A percentile compares a stretch with the other conserved stretches of the same genome.
phyloP scores from a whole-genome alignment of 92 coral and sea anemone species.

The Phenganax stokvisi region DNA sequence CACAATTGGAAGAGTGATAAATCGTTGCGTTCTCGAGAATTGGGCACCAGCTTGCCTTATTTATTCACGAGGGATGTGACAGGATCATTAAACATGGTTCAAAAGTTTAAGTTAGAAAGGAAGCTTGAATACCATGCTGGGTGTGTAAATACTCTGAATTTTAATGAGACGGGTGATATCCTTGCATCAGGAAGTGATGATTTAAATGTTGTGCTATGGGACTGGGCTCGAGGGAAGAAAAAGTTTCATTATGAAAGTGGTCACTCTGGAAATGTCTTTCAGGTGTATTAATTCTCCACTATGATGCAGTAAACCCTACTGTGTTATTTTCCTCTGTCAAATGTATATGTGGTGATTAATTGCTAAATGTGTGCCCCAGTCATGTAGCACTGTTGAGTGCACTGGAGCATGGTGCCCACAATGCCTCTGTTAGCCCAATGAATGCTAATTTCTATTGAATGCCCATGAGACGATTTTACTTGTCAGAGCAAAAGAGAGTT shows the following conservation, averaged over 20 bases:
- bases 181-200: conserved; percentile 97
- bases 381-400: too few species aligned
- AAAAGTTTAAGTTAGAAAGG: conserved; percentile 62
- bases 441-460: too few species aligned
- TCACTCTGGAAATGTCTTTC: conserved; percentile 92
- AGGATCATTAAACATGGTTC: conserved; percentile 73
- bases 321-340: not conserved
- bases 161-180: conserved; percentile 75
- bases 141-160: conserved; percentile 93
- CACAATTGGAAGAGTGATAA: conserved; percentile 21
- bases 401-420: too few species aligned
- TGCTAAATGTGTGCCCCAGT: too few species aligned
- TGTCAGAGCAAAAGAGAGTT: too few species aligned
- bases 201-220: conserved; percentile 89
- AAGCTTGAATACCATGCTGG: conserved; percentile 78
- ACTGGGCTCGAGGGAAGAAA: conserved; percentile 93
- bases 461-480: too few species aligned
- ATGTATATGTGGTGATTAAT: not conserved
- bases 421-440: too few species aligned
- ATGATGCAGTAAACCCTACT: not conserved
- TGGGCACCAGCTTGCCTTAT: conserved; percentile 67
- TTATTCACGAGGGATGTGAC: conserved; percentile 71
- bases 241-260: conserved; percentile 83
- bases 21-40: conserved; percentile 66
- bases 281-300: conserved; percentile 49